Conservation (phyloP, 1,140 invertebrate species). For the Formica selysi region DNA sequence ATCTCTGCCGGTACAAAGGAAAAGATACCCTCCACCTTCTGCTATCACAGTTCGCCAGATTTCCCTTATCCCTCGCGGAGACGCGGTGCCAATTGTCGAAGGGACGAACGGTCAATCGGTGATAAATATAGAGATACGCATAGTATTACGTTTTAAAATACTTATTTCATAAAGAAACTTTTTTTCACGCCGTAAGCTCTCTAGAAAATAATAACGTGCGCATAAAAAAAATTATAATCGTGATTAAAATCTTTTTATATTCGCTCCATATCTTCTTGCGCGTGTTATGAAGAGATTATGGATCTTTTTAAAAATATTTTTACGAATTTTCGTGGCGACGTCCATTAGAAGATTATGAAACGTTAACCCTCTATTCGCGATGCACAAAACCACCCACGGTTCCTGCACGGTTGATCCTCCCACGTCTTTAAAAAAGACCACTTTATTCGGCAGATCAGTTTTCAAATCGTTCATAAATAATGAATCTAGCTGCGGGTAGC, state of each 20-base stretch:
- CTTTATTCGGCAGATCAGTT: constrained; percentile 70
- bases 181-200: not conserved
- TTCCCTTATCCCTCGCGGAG: constrained; percentile 9
- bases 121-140: constrained; percentile 17
- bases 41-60: constrained; percentile 65
- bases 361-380: not conserved
- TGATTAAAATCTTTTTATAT: not conserved
- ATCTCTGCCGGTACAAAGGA: constrained; percentile 61
- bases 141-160: not conserved
- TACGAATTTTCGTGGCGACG: not conserved
- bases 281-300: too few relatives aligned
- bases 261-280: not conserved
- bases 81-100: constrained; percentile 54
- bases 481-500: constrained; percentile 79
- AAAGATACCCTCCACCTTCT: constrained; percentile 60
- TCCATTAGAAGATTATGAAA: constrained; percentile 35
- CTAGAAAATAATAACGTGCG: not conserved
- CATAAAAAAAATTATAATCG: not conserved
- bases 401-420: constrained; percentile 65
- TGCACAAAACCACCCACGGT: constrained; percentile 21
- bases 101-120: constrained; percentile 66
- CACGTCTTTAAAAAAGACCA: constrained; percentile 74
- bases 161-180: not conserved
- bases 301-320: constrained; percentile 22
- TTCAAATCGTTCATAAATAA: constrained; percentile 85